These are phyloP conservation scores for Sitta carolinensis DNA, from an alignment of 2,797 vertebrate genomes.

Conservation along the genomic window DNA sequence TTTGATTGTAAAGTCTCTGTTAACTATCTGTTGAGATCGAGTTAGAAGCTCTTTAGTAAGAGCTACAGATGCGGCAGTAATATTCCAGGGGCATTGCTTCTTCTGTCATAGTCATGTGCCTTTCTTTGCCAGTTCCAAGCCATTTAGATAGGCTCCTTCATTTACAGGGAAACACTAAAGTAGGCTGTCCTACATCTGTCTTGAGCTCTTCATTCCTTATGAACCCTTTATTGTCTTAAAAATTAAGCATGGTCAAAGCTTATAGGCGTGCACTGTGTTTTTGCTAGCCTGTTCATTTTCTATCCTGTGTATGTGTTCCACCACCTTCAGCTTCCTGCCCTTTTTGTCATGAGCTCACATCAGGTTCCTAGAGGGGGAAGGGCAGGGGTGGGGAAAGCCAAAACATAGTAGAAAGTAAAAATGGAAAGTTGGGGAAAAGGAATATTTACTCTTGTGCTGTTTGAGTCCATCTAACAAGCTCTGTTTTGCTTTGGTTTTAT, in stretches of 20 bases:
- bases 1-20: not conserved
- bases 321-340: not conserved
- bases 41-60: not conserved
- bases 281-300: not conserved
- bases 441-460: not conserved
- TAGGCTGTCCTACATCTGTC: not conserved
- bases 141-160: not conserved
- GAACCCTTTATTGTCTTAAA: not conserved
- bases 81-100: not conserved
- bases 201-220: not conserved
- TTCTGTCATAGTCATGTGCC: not conserved
- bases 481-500: conserved; percentile 18
- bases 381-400: not conserved
- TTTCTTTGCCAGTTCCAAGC: not conserved
- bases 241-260: not conserved
- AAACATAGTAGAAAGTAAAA: not conserved
- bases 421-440: not conserved
- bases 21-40: not conserved
- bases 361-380: not conserved
- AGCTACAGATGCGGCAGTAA: not conserved
- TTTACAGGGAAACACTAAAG: not conserved
- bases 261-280: not conserved
- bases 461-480: not conserved
- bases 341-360: not conserved
- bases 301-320: not conserved